Base-by-base conservation (phyloP, 2,113 vertebrate species). In the Spermophilus dauricus region DNA sequence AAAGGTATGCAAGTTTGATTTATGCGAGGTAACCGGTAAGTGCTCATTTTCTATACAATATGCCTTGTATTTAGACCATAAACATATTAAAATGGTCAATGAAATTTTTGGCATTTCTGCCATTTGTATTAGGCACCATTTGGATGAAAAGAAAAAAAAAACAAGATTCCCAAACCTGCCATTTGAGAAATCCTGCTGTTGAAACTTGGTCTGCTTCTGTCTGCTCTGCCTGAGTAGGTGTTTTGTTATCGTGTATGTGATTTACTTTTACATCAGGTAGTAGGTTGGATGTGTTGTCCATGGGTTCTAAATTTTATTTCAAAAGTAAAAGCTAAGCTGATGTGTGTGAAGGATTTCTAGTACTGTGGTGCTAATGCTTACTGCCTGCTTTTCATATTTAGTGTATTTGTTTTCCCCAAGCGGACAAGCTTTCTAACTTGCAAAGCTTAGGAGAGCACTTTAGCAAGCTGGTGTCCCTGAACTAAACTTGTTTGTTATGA, bases 1-100 rank as follows among this genome's bases (percentile, higher is more conserved):
- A 99, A 99, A 99, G 98, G 98, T 99, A 99, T 99, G 98, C 99
- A 99, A 99, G 99, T 99, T 99, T 99, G 99, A 99, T 99, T 99
- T 99, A 99, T 99, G 98, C 98, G 99, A 99, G 99, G 99, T 99
- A 99, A 99, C 98, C 98, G 98, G 99, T 99, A 99, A 99, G 99
- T 99, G 99, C 99, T 99, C 99, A 45, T 99, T 98, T 99, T 99
- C 99, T 98, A 99, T 99, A 99, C 99, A 99, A 99, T 99, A 99
- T 99, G 99, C 99, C 99, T 99, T 99, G 99, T 99, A 99, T 99
- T 98, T 98, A 99, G 99, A 99, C 99, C 98, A 98, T 99, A 98
- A 99, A 98, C 98, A 99, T 99, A 99, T 99, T 98, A 98, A 98
- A 98, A 98, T 99, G 99, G 99, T 99, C 98, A 98, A 98, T 99